A percentile compares a stretch with the other conserved stretches of the same genome.
Evolutionary conservation across 1,140 invertebrate genomes (phyloP).

Genomic region (Lepidurus packardi): DNA sequence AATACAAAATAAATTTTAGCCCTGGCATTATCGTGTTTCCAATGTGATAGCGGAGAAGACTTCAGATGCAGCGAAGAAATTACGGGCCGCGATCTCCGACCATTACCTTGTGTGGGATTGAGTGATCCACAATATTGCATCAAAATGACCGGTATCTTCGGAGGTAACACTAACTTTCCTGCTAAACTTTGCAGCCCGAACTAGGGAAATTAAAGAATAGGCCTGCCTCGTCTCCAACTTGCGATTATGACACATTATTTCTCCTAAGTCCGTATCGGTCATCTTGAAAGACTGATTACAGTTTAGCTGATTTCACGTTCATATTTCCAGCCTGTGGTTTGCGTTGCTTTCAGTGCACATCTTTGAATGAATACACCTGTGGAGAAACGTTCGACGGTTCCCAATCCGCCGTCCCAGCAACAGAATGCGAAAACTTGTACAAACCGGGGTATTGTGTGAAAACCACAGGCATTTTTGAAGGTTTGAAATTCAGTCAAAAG

Average conservation of each 20-base stretch:
- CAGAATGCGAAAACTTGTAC: slow-evolving; percentile 70
- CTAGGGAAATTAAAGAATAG: not conserved
- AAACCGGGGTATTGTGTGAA: slow-evolving; percentile 86
- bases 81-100: slow-evolving; percentile 30
- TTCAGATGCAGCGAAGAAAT: slow-evolving; percentile 34
- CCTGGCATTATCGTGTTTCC: slow-evolving; percentile 30
- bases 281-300: not conserved
- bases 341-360: slow-evolving; percentile 82
- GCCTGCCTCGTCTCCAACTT: slow-evolving; percentile 7
- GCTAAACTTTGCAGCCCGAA: not conserved
- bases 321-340: slow-evolving; percentile 54
- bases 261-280: not conserved
- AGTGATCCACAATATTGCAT: slow-evolving; percentile 34
- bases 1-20: slow-evolving; percentile 26
- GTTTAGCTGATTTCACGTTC: not conserved
- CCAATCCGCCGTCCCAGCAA: slow-evolving; percentile 57
- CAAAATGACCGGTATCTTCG: slow-evolving; percentile 36
- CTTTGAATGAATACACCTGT: slow-evolving; percentile 78
- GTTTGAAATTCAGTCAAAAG: slow-evolving; percentile 48
- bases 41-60: slow-evolving; percentile 33
- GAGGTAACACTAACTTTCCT: slow-evolving; percentile 27
- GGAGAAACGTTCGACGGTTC: slow-evolving; percentile 69
- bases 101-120: slow-evolving; percentile 33
- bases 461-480: slow-evolving; percentile 87
- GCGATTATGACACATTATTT: not conserved